phyloP scores from a whole-genome alignment of 1,140 invertebrate genomes.

The Ceratitis capitata region DNA sequence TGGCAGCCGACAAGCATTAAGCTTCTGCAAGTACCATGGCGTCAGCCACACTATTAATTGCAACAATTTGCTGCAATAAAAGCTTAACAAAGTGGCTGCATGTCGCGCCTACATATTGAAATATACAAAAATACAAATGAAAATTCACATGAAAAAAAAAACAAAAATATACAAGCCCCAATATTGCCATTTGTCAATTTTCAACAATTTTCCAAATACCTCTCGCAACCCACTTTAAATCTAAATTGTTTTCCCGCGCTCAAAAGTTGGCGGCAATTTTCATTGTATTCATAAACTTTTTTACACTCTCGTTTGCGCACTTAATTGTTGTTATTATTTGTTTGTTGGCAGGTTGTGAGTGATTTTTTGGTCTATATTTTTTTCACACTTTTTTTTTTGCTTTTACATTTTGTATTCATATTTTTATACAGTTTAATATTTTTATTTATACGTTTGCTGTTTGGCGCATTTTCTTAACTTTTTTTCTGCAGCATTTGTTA shows the following conservation, averaged over 20 bases:
- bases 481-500: neutral
- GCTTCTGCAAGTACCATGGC: neutral
- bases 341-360: no score
- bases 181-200: neutral
- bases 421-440: neutral
- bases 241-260: no score
- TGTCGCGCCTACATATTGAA: neutral
- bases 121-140: neutral
- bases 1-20: no score
- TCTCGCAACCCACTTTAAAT: no score
- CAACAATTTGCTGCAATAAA: constrained; percentile 17
- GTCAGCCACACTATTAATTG: neutral
- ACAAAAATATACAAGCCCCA: no score
- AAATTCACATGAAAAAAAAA: neutral
- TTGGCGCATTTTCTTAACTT: no score
- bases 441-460: no score
- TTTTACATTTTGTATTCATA: no score
- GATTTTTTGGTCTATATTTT: no score
- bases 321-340: constrained; percentile 1
- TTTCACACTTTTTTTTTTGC: neutral
- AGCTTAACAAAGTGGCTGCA: neutral
- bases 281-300: neutral
- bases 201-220: neutral
- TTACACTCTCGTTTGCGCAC: neutral
- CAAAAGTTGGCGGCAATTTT: neutral